Conservation (phyloP, 2,888 invertebrate species). For the Asteroscopus sphinx region DNA sequence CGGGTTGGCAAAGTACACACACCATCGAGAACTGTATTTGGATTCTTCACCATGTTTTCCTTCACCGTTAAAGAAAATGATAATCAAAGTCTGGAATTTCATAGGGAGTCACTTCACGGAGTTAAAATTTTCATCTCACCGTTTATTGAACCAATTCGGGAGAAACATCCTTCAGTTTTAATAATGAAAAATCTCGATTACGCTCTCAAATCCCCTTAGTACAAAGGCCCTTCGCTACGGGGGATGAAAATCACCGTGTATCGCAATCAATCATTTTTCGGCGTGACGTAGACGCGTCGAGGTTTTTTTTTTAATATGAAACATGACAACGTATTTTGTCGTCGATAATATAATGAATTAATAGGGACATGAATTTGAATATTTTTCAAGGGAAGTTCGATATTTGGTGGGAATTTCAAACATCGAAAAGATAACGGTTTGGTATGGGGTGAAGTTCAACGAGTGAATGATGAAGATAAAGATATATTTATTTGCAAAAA, state of each 20-base stretch:
- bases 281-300: constrained; percentile 58
- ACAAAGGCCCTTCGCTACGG: constrained; percentile 20
- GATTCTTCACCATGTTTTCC: too few species aligned
- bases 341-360: constrained; percentile 52
- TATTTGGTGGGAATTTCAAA: not conserved
- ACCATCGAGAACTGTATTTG: too few species aligned
- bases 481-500: too few species aligned
- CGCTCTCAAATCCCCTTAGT: constrained; percentile 17
- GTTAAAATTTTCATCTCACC: not conserved
- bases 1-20: too few species aligned
- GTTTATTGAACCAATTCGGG: constrained; percentile 7
- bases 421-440: too few species aligned
- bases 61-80: too few species aligned
- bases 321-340: constrained; percentile 65
- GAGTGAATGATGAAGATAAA: too few species aligned
- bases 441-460: too few species aligned
- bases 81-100: too few species aligned
- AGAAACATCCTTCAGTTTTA: constrained; percentile 1
- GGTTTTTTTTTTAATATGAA: constrained; percentile 67
- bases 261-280: constrained; percentile 68
- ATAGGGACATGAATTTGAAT: constrained; percentile 51
- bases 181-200: constrained; percentile 31
- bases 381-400: constrained; percentile 17
- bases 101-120: too few species aligned
- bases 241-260: constrained; percentile 37